Conservation (phyloP, 2,113 vertebrate species). For the Lophura nycthemera region DNA sequence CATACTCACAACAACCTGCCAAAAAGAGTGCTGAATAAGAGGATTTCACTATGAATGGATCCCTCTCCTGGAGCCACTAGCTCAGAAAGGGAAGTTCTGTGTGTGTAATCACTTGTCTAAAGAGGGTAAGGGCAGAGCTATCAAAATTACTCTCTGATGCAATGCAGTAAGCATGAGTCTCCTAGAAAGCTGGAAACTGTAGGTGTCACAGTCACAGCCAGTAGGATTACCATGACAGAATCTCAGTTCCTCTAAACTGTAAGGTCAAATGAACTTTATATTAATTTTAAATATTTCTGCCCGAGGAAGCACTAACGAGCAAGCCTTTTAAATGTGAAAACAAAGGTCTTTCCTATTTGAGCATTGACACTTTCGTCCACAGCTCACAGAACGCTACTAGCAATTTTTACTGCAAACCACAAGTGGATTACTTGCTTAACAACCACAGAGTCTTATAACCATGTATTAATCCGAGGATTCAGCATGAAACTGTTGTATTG, state of each 20-base stretch:
- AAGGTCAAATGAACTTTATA: background rate
- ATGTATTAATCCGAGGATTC: background rate
- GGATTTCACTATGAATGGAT: background rate
- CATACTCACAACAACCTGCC: background rate
- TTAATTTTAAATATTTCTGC: background rate
- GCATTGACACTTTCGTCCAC: background rate
- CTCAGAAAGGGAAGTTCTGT: slow-evolving; percentile 5
- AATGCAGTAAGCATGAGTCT: slow-evolving; percentile 8
- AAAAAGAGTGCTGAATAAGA: background rate
- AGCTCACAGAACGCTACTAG: background rate
- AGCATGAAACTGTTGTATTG: background rate
- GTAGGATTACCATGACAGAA: background rate
- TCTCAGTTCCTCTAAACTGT: background rate
- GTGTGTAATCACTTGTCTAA: background rate
- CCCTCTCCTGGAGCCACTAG: background rate
- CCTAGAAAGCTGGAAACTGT: slow-evolving; percentile 39
- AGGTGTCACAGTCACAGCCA: background rate
- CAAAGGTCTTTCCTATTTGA: background rate
- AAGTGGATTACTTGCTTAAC: background rate
- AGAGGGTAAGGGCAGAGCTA: slow-evolving; percentile 27
- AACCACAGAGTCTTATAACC: background rate
- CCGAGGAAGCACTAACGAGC: background rate
- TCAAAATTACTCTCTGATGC: slow-evolving; percentile 35
- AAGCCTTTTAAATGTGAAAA: background rate
- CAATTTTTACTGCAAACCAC: background rate